These are phyloP conservation scores for Anolis sagrei DNA, from an alignment of 2,113 vertebrate species.

Conservation along the genomic window DNA sequence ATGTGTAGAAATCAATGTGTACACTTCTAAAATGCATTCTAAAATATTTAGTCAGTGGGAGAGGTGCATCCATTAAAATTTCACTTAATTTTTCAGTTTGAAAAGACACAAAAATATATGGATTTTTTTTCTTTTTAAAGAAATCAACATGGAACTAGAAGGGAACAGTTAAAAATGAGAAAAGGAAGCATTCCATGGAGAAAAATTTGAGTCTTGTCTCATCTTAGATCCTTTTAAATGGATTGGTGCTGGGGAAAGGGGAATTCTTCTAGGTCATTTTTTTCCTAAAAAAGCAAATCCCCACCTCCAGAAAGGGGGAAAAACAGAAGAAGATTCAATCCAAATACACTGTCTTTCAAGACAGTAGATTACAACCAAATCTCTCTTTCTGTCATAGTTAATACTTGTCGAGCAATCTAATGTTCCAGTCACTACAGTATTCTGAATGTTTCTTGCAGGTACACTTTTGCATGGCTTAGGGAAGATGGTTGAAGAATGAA, in stretches of 20 bases:
- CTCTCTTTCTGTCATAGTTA: background rate
- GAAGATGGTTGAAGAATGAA: slow-evolving; percentile 39
- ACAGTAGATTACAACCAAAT: slow-evolving; percentile 43
- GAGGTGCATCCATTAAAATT: too few species aligned
- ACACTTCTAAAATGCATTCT: too few species aligned
- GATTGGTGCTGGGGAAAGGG: background rate
- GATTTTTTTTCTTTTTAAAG: too few species aligned
- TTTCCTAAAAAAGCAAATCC: background rate
- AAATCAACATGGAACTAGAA: too few species aligned
- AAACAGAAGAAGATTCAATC: background rate
- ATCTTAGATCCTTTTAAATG: too few species aligned
- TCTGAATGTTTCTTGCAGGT: background rate
- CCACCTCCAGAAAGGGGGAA: background rate
- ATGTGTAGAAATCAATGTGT: too few species aligned
- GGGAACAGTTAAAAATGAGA: too few species aligned
- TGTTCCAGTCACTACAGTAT: slow-evolving; percentile 29
- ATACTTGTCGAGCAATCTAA: slow-evolving; percentile 37
- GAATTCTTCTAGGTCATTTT: background rate
- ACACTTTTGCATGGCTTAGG: slow-evolving; percentile 35
- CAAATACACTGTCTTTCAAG: background rate
- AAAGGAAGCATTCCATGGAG: too few species aligned
- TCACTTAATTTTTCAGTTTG: too few species aligned
- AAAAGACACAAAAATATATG: too few species aligned
- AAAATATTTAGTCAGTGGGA: too few species aligned
- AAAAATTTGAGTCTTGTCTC: too few species aligned